A percentile compares a stretch with the other conserved stretches of the same genome.
phyloP scores from a whole-genome alignment of 2,797 vertebrate genomes.

The Nasua narica region DNA sequence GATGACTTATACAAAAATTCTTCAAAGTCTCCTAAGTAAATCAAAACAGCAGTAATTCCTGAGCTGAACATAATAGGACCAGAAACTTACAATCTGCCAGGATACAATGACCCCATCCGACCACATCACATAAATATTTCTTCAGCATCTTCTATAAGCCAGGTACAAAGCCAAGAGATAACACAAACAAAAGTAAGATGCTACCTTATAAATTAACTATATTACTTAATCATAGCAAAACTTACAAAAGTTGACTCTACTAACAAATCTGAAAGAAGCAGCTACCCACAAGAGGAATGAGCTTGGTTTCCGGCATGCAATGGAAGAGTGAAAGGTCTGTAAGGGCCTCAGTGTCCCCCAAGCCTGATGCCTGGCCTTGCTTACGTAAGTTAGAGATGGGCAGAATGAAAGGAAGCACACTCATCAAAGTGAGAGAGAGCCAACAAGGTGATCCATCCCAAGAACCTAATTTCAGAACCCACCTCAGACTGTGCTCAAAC shows the following conservation, averaged over 20 bases:
- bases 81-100: not conserved
- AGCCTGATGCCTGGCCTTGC: not conserved
- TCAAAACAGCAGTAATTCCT: not conserved
- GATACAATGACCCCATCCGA: not conserved
- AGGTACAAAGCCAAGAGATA: not conserved
- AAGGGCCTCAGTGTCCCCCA: too few relatives aligned
- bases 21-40: slow-evolving; percentile 15
- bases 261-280: not conserved
- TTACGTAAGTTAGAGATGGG: not conserved
- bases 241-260: not conserved
- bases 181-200: not conserved
- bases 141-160: not conserved
- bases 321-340: not conserved
- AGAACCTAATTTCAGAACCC: not conserved
- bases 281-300: not conserved
- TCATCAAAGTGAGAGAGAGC: too few relatives aligned
- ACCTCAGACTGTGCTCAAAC: not conserved
- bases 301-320: not conserved
- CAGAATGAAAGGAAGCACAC: not conserved
- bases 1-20: not conserved
- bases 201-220: not conserved
- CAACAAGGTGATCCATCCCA: not conserved
- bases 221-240: not conserved
- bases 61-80: not conserved
- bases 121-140: not conserved